These are phyloP conservation scores for Galendromus occidentalis DNA, from an alignment of 1,140 invertebrate species.

Conservation along the genomic window DNA sequence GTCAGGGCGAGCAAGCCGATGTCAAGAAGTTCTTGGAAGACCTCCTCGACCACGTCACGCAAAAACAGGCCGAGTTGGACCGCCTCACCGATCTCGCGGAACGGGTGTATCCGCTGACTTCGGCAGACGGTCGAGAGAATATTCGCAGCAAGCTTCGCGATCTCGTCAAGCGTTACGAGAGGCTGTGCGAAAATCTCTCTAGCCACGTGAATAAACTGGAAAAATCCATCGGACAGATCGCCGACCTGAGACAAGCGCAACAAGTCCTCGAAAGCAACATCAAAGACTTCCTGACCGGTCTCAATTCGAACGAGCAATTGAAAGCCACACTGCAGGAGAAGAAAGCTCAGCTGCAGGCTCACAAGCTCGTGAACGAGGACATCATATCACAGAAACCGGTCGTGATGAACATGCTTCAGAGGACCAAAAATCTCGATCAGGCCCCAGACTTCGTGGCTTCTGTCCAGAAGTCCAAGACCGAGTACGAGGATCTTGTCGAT, in stretches of 20 bases:
- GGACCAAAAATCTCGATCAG: conserved; percentile 67
- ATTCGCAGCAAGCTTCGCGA: conserved; percentile 58
- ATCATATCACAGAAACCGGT: conserved; percentile 73
- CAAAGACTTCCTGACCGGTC: conserved; percentile 60
- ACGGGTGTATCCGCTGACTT: conserved; percentile 73
- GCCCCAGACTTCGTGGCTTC: conserved; percentile 73
- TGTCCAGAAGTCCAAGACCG: conserved; percentile 39
- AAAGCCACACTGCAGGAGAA: conserved; percentile 82
- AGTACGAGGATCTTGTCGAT: neutral
- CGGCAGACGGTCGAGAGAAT: conserved; percentile 73
- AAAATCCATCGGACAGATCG: neutral
- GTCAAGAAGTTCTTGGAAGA: conserved; percentile 28
- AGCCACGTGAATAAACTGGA: neutral
- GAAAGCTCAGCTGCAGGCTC: conserved; percentile 74
- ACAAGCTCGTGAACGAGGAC: conserved; percentile 83
- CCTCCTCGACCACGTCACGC: conserved; percentile 53
- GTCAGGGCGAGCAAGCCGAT: neutral
- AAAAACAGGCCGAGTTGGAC: conserved; percentile 61
- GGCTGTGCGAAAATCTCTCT: neutral
- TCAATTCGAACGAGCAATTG: conserved; percentile 65
- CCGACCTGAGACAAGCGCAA: conserved; percentile 39
- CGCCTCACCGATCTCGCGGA: conserved; percentile 67
- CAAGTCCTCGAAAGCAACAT: conserved; percentile 82
- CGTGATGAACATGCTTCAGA: conserved; percentile 73
- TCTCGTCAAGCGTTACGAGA: neutral